Base-by-base conservation (phyloP, 1,140 invertebrate genomes). In the Euglossa dilemma region DNA sequence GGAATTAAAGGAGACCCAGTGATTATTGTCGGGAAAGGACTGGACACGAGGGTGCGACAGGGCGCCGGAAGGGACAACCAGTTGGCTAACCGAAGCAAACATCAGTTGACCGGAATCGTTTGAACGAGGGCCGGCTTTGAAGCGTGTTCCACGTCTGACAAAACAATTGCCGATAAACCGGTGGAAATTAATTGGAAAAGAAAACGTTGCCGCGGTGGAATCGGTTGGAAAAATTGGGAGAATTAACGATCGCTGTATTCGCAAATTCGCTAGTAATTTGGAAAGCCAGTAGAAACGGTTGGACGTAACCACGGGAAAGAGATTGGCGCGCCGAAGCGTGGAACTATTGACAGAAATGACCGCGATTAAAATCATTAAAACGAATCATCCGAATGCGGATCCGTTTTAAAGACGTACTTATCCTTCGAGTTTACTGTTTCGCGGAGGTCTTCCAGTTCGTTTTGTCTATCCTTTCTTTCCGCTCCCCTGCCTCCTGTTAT, bases 1-100 rank as follows among this genome's bases (percentile, higher is more conserved):
- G 85, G 87, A 92, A 92, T 92, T 92, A 91, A 90, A 92, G 88
- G 88, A 85, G 86, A 87, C 79, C 81, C 75, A 66, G 82, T 85
- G 89, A 92, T 92, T 90, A 92, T 91, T 87, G 84, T 85, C 69
- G 81, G 86, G 66, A 64, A 80, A 56, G 71, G 81, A 66, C 75
- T 75, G 80, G 72, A 79, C 76, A 72, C 74, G 71, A 74, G 64
- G 66, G 79, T 61, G 78, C 54, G 82, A 85, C 63, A 66, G 64
- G 50, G 18, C 11, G 64, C 50, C 79, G 70, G 80, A 83, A 83
- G 61, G 57, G 86, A 78, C 73, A 64, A 61, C 73, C 80, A 50
- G 79, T 75, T 63, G 63, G 52, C 80, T 71, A 80, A 82, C 86
- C 88, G 74, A 75, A 79, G 56, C 69, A 81, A 71, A 73, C 83